Percentiles rank a stretch among this genome's conserved stretches.
Evolutionary conservation across 2,888 invertebrate species (phyloP).

Genomic region (Caenorhabditis sp.): DNA sequence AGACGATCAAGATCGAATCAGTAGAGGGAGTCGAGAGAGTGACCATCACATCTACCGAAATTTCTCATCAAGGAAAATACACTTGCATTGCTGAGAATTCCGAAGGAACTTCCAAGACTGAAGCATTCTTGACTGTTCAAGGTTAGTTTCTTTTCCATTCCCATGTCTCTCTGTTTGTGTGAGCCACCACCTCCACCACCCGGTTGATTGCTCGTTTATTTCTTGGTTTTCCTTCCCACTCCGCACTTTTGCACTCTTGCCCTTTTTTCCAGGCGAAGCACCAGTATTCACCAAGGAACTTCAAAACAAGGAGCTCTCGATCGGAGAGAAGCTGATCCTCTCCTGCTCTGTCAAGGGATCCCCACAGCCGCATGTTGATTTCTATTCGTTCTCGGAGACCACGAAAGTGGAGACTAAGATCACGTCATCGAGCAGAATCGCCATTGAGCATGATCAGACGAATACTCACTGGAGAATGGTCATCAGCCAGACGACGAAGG

Average conservation of each 20-base stretch:
- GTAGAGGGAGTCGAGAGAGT: constrained; percentile 78
- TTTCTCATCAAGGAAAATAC: constrained; percentile 76
- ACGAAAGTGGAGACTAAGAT: constrained; percentile 74
- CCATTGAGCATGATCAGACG: constrained; percentile 80
- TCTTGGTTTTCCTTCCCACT: constrained; percentile 27
- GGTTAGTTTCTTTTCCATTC: constrained; percentile 67
- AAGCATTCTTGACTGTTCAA: constrained; percentile 77
- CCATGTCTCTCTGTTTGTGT: constrained; percentile 20
- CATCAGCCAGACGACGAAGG: constrained; percentile 83
- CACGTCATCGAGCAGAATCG: constrained; percentile 67
- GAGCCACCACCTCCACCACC: constrained; percentile 38
- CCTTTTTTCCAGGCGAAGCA: constrained; percentile 74
- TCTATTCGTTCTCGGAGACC: constrained; percentile 75
- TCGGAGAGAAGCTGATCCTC: constrained; percentile 81
- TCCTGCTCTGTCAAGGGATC: constrained; percentile 82
- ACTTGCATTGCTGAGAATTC: constrained; percentile 81
- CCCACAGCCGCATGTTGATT: constrained; percentile 82
- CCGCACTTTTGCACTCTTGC: constrained; percentile 46
- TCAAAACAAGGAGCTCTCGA: constrained; percentile 73
- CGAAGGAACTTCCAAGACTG: constrained; percentile 79
- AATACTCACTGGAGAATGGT: constrained; percentile 82
- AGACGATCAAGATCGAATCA: constrained; percentile 63
- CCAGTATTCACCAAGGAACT: constrained; percentile 81
- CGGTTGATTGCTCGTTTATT: constrained; percentile 30
- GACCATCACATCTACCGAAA: constrained; percentile 76